A percentile compares a stretch with the other conserved stretches of the same genome.
Evolutionary conservation across 2,113 vertebrate genomes (phyloP).

Genomic region (Hippocampus mohnikei): DNA sequence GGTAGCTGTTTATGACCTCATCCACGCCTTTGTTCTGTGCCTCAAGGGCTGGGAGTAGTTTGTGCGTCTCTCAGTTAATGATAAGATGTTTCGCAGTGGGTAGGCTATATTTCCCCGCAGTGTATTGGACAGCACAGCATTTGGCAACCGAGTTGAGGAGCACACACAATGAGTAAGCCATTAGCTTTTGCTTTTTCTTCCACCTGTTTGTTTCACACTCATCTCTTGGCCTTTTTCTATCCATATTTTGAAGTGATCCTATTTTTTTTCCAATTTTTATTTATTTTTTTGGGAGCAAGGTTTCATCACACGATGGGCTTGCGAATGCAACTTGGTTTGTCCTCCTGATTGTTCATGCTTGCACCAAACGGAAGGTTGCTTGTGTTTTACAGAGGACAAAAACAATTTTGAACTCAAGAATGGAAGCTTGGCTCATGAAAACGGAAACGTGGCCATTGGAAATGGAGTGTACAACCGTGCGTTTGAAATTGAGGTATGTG

Average conservation of each 20-base stretch:
- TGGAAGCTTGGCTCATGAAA: not conserved
- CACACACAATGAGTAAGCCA: slow-evolving; percentile 72
- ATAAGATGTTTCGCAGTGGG: slow-evolving; percentile 48
- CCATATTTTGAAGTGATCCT: too few species aligned
- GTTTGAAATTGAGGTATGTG: slow-evolving; percentile 63
- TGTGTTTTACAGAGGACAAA: slow-evolving; percentile 58
- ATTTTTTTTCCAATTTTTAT: slow-evolving; percentile 6
- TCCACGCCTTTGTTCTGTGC: not conserved
- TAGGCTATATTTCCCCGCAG: slow-evolving; percentile 42
- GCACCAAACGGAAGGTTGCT: slow-evolving; percentile 16
- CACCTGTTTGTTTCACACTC: slow-evolving; percentile 19
- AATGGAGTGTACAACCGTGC: slow-evolving; percentile 59
- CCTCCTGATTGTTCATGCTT: slow-evolving; percentile 3
- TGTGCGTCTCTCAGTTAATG: slow-evolving; percentile 66
- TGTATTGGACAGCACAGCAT: slow-evolving; percentile 37
- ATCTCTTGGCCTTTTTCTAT: not conserved
- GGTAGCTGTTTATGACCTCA: slow-evolving; percentile 18
- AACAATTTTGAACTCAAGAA: slow-evolving; percentile 23
- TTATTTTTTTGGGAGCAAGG: not conserved
- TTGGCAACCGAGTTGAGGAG: slow-evolving; percentile 41
- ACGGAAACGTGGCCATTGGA: not conserved
- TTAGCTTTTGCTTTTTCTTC: slow-evolving; percentile 36
- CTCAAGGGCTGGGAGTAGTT: slow-evolving; percentile 5
- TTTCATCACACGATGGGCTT: slow-evolving; percentile 21
- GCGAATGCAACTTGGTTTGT: not conserved